These are phyloP conservation scores for Papio anubis DNA, from an alignment of 2,113 vertebrate species.

Conservation along the genomic window DNA sequence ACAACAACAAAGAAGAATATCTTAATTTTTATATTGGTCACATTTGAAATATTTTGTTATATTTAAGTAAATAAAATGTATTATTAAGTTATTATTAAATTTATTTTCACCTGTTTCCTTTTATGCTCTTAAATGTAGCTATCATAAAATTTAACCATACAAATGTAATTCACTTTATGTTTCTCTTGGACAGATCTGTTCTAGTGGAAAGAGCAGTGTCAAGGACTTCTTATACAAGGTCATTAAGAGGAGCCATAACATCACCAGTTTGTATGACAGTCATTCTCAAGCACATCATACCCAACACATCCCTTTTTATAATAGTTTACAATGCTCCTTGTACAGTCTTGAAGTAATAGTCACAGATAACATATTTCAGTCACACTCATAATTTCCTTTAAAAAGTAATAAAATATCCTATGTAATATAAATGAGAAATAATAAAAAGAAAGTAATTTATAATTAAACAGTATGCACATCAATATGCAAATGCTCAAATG, in stretches of 20 bases:
- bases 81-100: not conserved
- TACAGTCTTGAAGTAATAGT: not conserved
- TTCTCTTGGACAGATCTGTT: not conserved
- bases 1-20: not conserved
- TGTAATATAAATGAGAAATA: not conserved
- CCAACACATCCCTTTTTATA: not conserved
- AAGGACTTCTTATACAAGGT: not conserved
- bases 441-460: not conserved
- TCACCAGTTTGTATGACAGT: not conserved
- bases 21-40: not conserved
- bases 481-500: not conserved
- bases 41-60: not conserved
- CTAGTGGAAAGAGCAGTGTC: not conserved
- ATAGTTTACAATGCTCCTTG: not conserved
- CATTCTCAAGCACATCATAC: not conserved
- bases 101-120: not conserved
- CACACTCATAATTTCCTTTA: not conserved
- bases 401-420: not conserved
- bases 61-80: not conserved
- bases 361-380: not conserved
- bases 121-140: not conserved
- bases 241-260: not conserved
- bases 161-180: not conserved
- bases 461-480: not conserved
- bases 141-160: not conserved